A percentile compares a stretch with the other conserved stretches of the same genome.
These are phyloP conservation scores for Dicycla oo DNA, from an alignment of 2,888 invertebrate genomes.

Conservation along the genomic window DNA sequence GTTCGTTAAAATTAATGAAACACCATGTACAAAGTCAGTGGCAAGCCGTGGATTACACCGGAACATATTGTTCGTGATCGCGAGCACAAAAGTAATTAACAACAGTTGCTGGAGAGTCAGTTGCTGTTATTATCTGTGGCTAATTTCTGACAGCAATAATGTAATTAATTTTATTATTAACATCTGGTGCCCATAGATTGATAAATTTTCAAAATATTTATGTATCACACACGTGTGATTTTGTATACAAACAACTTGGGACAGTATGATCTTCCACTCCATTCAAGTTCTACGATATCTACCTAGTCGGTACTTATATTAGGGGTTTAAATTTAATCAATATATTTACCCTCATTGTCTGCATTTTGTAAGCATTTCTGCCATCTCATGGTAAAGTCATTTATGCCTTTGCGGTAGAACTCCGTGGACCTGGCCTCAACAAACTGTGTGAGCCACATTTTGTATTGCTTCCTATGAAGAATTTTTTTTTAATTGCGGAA, in stretches of 20 bases:
- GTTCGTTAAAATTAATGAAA: slow-evolving; percentile 57
- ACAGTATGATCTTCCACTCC: not conserved
- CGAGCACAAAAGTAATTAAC: slow-evolving; percentile 80
- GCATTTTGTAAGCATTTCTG: no score
- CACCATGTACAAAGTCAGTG: slow-evolving; percentile 53
- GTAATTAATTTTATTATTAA: slow-evolving; percentile 49
- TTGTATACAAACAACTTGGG: not conserved
- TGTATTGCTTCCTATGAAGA: no score
- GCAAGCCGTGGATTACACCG: slow-evolving; percentile 70
- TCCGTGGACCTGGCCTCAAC: no score
- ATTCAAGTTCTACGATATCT: not conserved
- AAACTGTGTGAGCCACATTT: no score
- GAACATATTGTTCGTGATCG: slow-evolving; percentile 80
- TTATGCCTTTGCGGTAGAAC: no score
- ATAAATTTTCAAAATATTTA: slow-evolving; percentile 12
- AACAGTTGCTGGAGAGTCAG: slow-evolving; percentile 75
- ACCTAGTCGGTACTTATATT: not conserved
- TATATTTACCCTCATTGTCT: no score
- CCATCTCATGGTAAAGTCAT: no score
- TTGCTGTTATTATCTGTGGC: slow-evolving; percentile 69
- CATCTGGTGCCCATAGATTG: slow-evolving; percentile 37
- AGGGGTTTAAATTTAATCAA: no score
- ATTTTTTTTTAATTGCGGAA: no score
- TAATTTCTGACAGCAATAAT: slow-evolving; percentile 55
- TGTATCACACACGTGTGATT: not conserved